phyloP scores from a whole-genome alignment of 2,113 vertebrate species.

The Empidonax alnorum region DNA sequence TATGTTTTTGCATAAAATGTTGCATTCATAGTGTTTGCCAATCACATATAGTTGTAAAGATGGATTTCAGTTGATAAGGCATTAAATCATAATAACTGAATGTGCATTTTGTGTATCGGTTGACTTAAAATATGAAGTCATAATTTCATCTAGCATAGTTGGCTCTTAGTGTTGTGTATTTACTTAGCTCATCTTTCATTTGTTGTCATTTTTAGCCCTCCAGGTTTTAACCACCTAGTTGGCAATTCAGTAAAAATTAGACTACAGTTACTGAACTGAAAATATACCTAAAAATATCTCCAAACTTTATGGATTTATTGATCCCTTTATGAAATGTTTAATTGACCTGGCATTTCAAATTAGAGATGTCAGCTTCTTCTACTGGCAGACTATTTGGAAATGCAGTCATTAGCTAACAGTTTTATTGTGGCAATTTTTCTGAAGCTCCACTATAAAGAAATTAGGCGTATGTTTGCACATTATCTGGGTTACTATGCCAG shows the following conservation, averaged over 20 bases:
- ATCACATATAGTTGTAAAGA: background rate
- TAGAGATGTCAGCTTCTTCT: background rate
- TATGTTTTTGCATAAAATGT: background rate
- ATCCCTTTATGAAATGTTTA: background rate
- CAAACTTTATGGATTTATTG: background rate
- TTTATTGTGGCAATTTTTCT: background rate
- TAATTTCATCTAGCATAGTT: background rate
- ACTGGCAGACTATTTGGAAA: background rate
- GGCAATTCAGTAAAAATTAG: slow-evolving; percentile 5
- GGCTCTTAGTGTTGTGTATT: background rate
- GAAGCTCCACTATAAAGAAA: background rate
- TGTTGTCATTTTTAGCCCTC: background rate
- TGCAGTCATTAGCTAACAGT: background rate
- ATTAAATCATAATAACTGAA: background rate
- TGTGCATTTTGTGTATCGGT: background rate
- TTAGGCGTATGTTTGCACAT: background rate
- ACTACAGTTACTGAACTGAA: background rate
- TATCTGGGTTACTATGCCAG: background rate
- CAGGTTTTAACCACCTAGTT: background rate
- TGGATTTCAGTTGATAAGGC: background rate
- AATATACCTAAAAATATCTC: background rate
- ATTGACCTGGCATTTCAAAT: slow-evolving; percentile 4
- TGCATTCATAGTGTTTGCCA: background rate
- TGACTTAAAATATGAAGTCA: background rate
- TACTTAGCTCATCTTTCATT: slow-evolving; percentile 8